Conservation (phyloP, 2,113 vertebrate species). For the Tetraodon nigroviridis region DNA sequence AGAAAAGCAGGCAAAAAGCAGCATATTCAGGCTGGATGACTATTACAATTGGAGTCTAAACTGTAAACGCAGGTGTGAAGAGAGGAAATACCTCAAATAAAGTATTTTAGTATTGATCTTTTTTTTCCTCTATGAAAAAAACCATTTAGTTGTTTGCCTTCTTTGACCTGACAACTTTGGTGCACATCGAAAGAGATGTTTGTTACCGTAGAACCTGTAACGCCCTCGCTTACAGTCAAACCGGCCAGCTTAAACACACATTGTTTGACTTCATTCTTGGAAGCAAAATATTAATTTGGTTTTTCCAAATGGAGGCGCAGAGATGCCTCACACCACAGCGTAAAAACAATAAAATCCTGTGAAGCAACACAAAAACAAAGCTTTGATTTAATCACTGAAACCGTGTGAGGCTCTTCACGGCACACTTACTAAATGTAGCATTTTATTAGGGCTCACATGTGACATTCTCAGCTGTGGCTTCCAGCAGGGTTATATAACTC, state of each 20-base stretch:
- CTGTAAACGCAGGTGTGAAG: not conserved
- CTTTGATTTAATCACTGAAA: slow-evolving; percentile 27
- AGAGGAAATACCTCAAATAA: not conserved
- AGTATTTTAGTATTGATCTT: not conserved
- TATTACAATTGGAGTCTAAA: not conserved
- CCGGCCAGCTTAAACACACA: not conserved
- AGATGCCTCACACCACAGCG: not conserved
- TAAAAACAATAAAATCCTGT: slow-evolving; percentile 2
- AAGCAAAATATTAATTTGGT: slow-evolving; percentile 2
- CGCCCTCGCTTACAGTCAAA: slow-evolving; percentile 7
- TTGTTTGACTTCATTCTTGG: not conserved
- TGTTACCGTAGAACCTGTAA: slow-evolving; percentile 22
- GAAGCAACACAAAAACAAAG: slow-evolving; percentile 6
- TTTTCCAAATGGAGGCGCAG: not conserved
- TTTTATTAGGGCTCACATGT: slow-evolving; percentile 61
- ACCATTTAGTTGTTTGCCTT: slow-evolving; percentile 23
- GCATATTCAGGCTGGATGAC: slow-evolving; percentile 8
- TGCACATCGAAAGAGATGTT: slow-evolving; percentile 10
- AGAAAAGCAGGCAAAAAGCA: not conserved
- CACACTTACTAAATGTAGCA: slow-evolving; percentile 51
- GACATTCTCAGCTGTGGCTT: slow-evolving; percentile 62
- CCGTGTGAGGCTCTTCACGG: slow-evolving; percentile 24
- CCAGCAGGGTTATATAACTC: slow-evolving; percentile 69
- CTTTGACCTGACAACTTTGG: slow-evolving; percentile 46
- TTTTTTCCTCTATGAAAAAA: not conserved